Evolutionary conservation across 23 tunicate species (phyloP), one percentile per base, ranked within the genome.

Genomic region (Diplosoma virens): DNA sequence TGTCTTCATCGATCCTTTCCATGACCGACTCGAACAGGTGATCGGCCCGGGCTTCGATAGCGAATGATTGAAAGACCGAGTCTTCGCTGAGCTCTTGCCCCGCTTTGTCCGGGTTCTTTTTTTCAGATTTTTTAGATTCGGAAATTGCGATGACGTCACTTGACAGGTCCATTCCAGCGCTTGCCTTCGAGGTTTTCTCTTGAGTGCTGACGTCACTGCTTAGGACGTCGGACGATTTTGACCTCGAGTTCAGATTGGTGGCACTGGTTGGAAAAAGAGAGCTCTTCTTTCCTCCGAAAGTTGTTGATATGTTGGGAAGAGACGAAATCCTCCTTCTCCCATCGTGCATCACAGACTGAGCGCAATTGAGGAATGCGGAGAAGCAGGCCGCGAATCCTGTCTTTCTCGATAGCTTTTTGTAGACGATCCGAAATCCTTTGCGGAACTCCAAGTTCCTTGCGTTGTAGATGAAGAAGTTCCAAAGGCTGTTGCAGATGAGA

Each of bases 401-500:
- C 20, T 18, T 80, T 16, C 55, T 16, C n/a, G 77, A 53, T 1
- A 55, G 24, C n/a, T 29, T 20, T 3, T 33, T 65, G 84, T 68
- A 80, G 71, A 77, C 67, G 2, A 24, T 24, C 27, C 65, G 17
- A n/a, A 66, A 64, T 7, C 69, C 85, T 32, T 24, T 73, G 0
- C 87, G 64, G 35, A 87, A 87, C 23, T 87, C 87, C n/a, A 68
- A 23, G 31, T 79, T 79, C 54, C 95, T 47, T 25, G 67, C 82
- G 66, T 56, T 87, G 83, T 87, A 87, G 37, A 87, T 82, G 75
- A 87, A 77, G 32, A 84, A 87, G 74, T 87, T 87, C 95, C 95
- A 87, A 32, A 87, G 20, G 47, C 95, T 87, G 95, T 87, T 87
- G 74, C 83, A 74, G 3, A 75, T 50, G 22, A 87, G 55, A 29